Percentiles rank a stretch among this genome's conserved stretches.
Evolutionary conservation across 2,113 vertebrate genomes (phyloP).

Genomic region (Actinemys pallida): DNA sequence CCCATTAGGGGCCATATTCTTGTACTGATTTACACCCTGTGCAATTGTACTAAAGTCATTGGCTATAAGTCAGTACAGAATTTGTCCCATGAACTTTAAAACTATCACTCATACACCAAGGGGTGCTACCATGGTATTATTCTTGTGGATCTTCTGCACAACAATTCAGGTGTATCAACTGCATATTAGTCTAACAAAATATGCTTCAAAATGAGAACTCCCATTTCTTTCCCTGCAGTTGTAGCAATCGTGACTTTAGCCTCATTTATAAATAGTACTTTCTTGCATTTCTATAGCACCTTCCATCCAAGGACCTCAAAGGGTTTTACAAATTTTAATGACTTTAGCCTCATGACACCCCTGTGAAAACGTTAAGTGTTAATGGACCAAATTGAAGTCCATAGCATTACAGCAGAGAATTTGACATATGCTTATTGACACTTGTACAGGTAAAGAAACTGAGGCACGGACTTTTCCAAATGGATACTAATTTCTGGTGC

Average conservation of each 20-base stretch:
- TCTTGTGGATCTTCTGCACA: slow-evolving; percentile 32
- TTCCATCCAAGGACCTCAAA: slow-evolving; percentile 50
- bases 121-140: slow-evolving; percentile 7
- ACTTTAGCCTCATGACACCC: slow-evolving; percentile 50
- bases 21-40: not conserved
- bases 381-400: not conserved
- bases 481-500: slow-evolving; percentile 56
- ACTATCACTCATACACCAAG: not conserved
- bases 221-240: not conserved
- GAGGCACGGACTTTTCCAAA: slow-evolving; percentile 47
- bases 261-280: slow-evolving; percentile 10
- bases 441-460: slow-evolving; percentile 17
- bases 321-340: slow-evolving; percentile 61
- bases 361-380: slow-evolving; percentile 58
- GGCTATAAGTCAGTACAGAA: slow-evolving; percentile 24
- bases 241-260: not conserved
- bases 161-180: slow-evolving; percentile 4
- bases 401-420: slow-evolving; percentile 62
- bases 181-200: slow-evolving; percentile 32
- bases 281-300: slow-evolving; percentile 70
- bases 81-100: not conserved
- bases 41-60: not conserved
- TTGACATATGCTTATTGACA: slow-evolving; percentile 63
- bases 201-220: slow-evolving; percentile 57
- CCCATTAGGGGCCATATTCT: not conserved